Conservation (phyloP, 2,113 vertebrate genomes). For the Trochalopteron elliotii region DNA sequence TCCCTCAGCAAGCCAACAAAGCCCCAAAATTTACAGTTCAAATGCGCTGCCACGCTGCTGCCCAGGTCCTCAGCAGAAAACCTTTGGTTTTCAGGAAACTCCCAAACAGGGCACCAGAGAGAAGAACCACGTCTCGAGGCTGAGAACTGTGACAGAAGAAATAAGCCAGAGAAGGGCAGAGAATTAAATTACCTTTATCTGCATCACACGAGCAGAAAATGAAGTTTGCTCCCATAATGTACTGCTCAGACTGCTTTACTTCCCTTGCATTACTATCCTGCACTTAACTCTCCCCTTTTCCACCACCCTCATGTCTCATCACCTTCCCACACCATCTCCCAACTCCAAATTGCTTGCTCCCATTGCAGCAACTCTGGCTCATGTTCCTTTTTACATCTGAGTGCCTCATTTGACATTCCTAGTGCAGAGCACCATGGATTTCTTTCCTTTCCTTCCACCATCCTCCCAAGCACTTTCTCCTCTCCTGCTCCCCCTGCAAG, state of each 20-base stretch:
- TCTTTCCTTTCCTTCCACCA: not conserved
- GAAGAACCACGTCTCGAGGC: not conserved
- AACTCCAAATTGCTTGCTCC: not conserved
- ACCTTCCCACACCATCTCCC: not conserved
- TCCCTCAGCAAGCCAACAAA: not conserved
- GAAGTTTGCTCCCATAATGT: not conserved
- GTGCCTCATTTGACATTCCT: not conserved
- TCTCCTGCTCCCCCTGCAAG: not conserved
- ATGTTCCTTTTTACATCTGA: rapidly evolving
- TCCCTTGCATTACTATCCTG: not conserved
- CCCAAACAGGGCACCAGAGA: rapidly evolving
- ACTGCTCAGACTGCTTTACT: not conserved
- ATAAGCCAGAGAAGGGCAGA: not conserved
- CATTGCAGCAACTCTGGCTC: not conserved
- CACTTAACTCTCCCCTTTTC: not conserved
- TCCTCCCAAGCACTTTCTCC: not conserved
- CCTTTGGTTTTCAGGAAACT: not conserved
- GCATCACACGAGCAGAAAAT: not conserved
- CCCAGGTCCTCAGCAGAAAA: not conserved
- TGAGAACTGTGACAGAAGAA: not conserved
- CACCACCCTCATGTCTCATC: not conserved
- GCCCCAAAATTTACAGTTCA: not conserved
- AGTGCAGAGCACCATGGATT: not conserved
- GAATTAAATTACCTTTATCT: not conserved
- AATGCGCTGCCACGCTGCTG: not conserved